Base-by-base conservation (phyloP, 1,140 invertebrate genomes). In the Drosophila arawakana region DNA sequence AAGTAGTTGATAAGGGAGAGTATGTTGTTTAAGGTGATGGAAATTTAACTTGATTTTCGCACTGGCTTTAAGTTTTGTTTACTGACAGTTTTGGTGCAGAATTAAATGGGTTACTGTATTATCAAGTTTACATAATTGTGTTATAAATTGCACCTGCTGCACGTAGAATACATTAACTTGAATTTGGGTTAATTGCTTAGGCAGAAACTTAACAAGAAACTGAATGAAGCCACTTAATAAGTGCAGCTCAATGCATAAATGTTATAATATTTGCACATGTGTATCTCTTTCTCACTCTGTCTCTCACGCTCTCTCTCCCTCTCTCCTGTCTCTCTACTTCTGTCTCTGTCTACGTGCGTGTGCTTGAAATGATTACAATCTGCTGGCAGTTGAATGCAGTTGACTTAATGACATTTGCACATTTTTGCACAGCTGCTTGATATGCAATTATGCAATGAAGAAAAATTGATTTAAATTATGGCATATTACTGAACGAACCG, bases 171-270 rank as follows among this genome's bases (percentile, higher is more conserved):
- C 67, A 83, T 77, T 80, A 79, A 44, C 9, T 13, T 11, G 52
- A 57, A 86, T 65, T 43, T 79, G 76, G 80, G 83, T 82, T 88
- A 86, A 86, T 86, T 88, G 73, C 76, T 73, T 71, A 54, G 69
- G 11, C 82, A 68, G 80, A 41, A 52, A 10, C 18, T 61, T 52
- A 70, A 60, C 57, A 54, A 52, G 15, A 59, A 66, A 39, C 47
- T 18, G 11, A 43, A n/a, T 50, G 58, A 70, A 47, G 44, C 44
- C 59, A 59, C 66, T 74, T 77, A 68, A 80, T 80, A 79, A 82
- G 73, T 69, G 55, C 39, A 58, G 37, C 69, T 50, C 60, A 50
- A 49, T 60, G 47, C 60, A 71, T 34, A 58, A 50, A 43, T 59
- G 49, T 54, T 15, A 30, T 25, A 9, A 34, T 37, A 69, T 52